phyloP scores from a whole-genome alignment of 2,797 vertebrate genomes.

The Bucorvus abyssinicus region DNA sequence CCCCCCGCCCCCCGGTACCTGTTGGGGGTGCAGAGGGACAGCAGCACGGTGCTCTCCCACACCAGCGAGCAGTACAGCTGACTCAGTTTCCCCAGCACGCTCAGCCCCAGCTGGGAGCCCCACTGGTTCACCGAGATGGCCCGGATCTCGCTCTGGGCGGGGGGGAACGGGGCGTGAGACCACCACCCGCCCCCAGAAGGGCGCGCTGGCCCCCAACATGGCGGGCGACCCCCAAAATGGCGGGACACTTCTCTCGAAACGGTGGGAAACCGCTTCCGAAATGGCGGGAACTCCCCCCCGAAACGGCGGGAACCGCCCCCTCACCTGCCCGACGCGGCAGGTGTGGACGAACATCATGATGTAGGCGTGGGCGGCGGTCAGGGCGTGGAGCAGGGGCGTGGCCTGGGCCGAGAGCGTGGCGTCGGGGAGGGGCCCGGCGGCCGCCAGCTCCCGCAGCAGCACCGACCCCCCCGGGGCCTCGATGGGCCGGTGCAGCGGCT shows the following conservation, averaged over 20 bases:
- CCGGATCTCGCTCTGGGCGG: conserved; percentile 91
- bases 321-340: conserved; percentile 91
- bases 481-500: conserved; percentile 93
- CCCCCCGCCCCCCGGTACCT: conserved; percentile 69
- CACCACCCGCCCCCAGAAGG: too few species aligned
- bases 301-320: too few species aligned
- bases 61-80: conserved; percentile 96
- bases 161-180: too few species aligned
- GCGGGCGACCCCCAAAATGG: too few species aligned
- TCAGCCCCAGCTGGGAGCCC: conserved; percentile 93
- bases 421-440: conserved; percentile 87
- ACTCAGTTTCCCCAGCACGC: conserved; percentile 92
- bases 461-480: conserved; percentile 95
- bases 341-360: conserved; percentile 99
- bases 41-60: conserved; percentile 95
- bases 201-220: too few species aligned
- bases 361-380: conserved; percentile 94
- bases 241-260: too few species aligned
- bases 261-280: too few species aligned
- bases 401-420: conserved; percentile 92
- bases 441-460: conserved; percentile 90
- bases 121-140: conserved; percentile 97
- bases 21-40: conserved; percentile 95
- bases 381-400: conserved; percentile 91
- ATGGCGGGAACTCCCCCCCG: too few species aligned